Evolutionary conservation across 2,113 vertebrate species (phyloP).

Genomic region (Neolamprologus falcicula): DNA sequence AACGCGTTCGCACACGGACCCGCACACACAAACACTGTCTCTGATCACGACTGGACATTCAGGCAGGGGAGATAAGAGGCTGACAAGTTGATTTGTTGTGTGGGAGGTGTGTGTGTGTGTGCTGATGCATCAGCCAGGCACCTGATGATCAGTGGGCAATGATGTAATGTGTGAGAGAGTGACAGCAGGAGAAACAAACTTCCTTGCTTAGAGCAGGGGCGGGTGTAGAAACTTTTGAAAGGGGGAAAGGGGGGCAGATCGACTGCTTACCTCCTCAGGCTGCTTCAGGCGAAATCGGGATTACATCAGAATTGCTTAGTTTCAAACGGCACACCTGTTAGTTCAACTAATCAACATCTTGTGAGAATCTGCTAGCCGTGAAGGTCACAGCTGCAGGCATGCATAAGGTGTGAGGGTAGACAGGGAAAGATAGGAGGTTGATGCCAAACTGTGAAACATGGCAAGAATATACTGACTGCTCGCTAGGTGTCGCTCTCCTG

Average conservation of each 20-base stretch:
- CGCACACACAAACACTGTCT: background rate
- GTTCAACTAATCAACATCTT: background rate
- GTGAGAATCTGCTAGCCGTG: background rate
- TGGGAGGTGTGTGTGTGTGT: constrained; percentile 12
- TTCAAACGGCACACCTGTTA: background rate
- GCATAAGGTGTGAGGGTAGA: background rate
- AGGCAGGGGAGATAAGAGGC: background rate
- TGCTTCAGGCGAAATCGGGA: background rate
- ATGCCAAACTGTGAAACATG: background rate
- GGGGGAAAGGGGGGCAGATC: background rate
- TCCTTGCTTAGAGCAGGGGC: background rate
- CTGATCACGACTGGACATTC: background rate
- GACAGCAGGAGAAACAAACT: constrained; percentile 22
- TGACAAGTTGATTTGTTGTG: background rate
- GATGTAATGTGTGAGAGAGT: constrained; percentile 35
- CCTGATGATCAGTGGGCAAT: constrained; percentile 49
- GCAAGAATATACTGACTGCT: background rate
- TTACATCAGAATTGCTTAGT: background rate
- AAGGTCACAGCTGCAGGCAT: background rate
- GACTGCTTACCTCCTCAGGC: background rate
- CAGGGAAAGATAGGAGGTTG: background rate
- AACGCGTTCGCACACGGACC: background rate
- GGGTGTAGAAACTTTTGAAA: background rate
- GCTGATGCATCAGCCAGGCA: constrained; percentile 16
- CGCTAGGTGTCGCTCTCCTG: background rate